Evolutionary conservation across 2,888 invertebrate genomes (phyloP), one percentile per base, ranked within the genome.

Genomic region (Ectemnius lituratus): DNA sequence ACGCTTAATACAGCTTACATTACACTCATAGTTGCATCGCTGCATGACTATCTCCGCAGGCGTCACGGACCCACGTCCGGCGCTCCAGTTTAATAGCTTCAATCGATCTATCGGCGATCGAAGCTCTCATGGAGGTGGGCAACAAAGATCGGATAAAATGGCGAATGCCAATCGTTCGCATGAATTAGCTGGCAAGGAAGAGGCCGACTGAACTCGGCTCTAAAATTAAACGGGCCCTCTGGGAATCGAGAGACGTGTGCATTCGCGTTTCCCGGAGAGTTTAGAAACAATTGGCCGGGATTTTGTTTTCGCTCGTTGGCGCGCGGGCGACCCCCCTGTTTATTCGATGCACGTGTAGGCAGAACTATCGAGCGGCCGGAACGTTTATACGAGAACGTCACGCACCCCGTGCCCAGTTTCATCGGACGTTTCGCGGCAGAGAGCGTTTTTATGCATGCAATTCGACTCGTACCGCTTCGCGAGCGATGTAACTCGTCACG

Each of bases 361-460:
- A 56, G 60, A 62, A 62, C 73, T 52, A 71, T 58, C 59, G 73
- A 65, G 71, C 64, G 45, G 59, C 67, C 14, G 52, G 79, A 79
- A 80, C 79, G 80, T 80, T 80, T 82, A 82, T 67, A 76, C 78
- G 65, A 46, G 57, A 80, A 80, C 75, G 71, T 82, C 82, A 81
- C 82, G 82, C 75, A 77, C 75, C 72, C 65, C 77, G 77, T 79
- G 23, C 80, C 69, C 57, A 65, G 75, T 82, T 82, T 79, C 68
- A 76, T 74, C 82, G 76, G 81, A 37, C 37, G 37, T 37, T 37
- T 37, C 37, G 37, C 73, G 70, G 46, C 45, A 49, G 61, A 67
- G 45, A 59, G 68, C 11, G 67, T 77, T 80, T 80, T 80, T 75
- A 61, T 67, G 67, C 71, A 68, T 57, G 70, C 72, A 75, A 80